These are phyloP conservation scores for Lepetodrilus schrolli DNA, from an alignment of 2,888 invertebrate species.

Conservation along the genomic window DNA sequence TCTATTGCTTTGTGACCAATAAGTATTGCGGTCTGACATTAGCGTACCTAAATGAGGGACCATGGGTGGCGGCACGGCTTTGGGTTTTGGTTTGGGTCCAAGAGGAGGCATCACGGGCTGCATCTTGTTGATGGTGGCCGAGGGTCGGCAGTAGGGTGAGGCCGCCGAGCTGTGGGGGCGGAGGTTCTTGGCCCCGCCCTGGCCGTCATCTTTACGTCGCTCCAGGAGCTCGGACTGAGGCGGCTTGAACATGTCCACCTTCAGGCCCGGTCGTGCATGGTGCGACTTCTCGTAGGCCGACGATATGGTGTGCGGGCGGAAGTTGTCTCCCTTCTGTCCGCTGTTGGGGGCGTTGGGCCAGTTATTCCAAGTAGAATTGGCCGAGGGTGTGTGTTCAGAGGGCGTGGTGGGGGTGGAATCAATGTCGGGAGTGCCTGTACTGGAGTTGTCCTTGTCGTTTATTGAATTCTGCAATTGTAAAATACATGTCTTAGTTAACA, in stretches of 20 bases:
- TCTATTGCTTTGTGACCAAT: too few relatives aligned
- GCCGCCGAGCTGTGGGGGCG: slow-evolving; percentile 50
- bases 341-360: slow-evolving; percentile 67
- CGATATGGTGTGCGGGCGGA: slow-evolving; percentile 94
- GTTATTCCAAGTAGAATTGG: slow-evolving; percentile 72
- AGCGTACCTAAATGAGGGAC: slow-evolving; percentile 57
- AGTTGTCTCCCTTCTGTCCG: slow-evolving; percentile 75
- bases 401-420: slow-evolving; percentile 77
- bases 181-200: slow-evolving; percentile 32
- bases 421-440: slow-evolving; percentile 54
- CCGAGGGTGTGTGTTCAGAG: slow-evolving; percentile 76
- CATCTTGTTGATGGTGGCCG: slow-evolving; percentile 68
- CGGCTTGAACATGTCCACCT: slow-evolving; percentile 90
- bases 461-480: slow-evolving; percentile 32
- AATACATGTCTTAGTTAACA: too few relatives aligned
- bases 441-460: slow-evolving; percentile 49
- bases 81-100: slow-evolving; percentile 68
- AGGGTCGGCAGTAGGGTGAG: slow-evolving; percentile 56
- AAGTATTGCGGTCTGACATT: too few relatives aligned
- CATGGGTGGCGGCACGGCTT: slow-evolving; percentile 66
- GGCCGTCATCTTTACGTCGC: slow-evolving; percentile 36
- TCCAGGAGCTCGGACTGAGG: slow-evolving; percentile 77
- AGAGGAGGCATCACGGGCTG: slow-evolving; percentile 70
- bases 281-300: slow-evolving; percentile 88
- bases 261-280: slow-evolving; percentile 87